Base-by-base conservation (phyloP, 2,113 vertebrate genomes). In the Siphamia tubifer region DNA sequence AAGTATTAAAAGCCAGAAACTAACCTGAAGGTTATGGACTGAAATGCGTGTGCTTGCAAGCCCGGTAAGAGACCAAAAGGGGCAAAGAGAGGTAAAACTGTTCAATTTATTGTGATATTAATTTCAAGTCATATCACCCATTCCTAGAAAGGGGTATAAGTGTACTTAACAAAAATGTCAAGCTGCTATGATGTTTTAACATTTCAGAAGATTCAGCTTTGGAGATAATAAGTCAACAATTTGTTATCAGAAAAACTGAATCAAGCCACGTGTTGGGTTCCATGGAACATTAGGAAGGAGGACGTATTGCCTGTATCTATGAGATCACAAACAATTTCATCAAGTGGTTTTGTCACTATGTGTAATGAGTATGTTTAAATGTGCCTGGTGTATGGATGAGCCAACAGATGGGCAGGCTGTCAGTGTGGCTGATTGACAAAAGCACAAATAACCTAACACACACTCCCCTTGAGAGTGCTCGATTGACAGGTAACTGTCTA, bases 371-470 rank as follows among this genome's bases (percentile, higher is more conserved):
- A 49, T 40, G 40, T 54, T 24, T 32, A 66, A 32, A 63, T 1
- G 8, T 12, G 44, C 44, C 63, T 23, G 1, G 54, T 68, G 70
- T 73, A 52, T 62, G 47, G 68, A 44, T 4, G 45, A 43, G 68
- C 1, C 16, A 68, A 35, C 83, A 83, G 79, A 79, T 77, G 81
- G 79, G 68, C 31, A 57, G 71, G 67, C 52, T 3, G 5, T 69
- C 78, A 58, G 45, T 53, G n/a, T 6, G 19, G 43, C 40, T 77
- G 83, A 87, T 56, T 85, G 87, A 85, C 82, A 80, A 53, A 51
- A 66, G 25, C 67, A 81, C 83, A 53, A 75, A 81, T 67, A 75
- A 79, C 71, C 49, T 24, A 57, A 67, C 65, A 68, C 45, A 27
- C 16, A 27, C 16, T 11, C 54, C 76, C 54, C 38, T 54, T 3